Evolutionary conservation across 2,797 vertebrate species (phyloP).

Genomic region (Chiroxiphia lanceolata): DNA sequence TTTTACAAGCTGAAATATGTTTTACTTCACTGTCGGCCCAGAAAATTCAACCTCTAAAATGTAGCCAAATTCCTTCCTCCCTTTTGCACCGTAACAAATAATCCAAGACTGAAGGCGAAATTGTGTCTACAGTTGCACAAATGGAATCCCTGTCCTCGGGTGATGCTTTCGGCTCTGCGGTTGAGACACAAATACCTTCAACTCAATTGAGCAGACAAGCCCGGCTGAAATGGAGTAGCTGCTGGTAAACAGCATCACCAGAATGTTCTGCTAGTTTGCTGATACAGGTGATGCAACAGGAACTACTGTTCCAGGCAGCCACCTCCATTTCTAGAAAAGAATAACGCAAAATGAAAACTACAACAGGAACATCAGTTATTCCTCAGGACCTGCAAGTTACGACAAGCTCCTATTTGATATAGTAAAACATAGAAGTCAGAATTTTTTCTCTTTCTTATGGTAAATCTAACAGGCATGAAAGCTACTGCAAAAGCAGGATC

Average conservation of each 20-base stretch:
- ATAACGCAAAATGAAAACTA: not conserved
- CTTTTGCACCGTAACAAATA: not conserved
- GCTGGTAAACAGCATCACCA: not conserved
- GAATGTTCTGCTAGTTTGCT: rapidly evolving
- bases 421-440: not conserved
- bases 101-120: not conserved
- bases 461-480: not conserved
- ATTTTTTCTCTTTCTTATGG: not conserved
- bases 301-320: not conserved
- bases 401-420: not conserved
- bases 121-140: not conserved
- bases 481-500: not conserved
- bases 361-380: not conserved
- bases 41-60: not conserved
- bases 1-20: slow-evolving; percentile 56
- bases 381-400: rapidly evolving
- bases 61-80: not conserved
- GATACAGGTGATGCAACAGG: not conserved
- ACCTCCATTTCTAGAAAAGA: not conserved
- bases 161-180: not conserved
- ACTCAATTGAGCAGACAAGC: not conserved
- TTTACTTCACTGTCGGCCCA: slow-evolving; percentile 22
- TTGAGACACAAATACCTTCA: not conserved
- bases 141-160: not conserved
- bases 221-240: not conserved